These are phyloP conservation scores for Rallus limicola DNA, from an alignment of 2,113 vertebrate genomes.

Conservation along the genomic window DNA sequence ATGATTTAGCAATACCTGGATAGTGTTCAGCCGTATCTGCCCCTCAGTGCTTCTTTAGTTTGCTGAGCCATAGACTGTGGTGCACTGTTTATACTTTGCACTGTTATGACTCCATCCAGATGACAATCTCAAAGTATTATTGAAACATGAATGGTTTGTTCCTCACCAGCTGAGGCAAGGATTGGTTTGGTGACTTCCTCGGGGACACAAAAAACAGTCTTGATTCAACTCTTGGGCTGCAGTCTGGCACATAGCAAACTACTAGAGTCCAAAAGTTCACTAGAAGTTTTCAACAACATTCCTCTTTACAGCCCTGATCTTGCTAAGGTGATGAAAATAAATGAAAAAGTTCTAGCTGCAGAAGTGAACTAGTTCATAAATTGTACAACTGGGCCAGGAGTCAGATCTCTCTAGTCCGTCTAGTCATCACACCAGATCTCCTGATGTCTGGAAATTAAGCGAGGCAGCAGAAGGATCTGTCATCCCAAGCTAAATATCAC, in stretches of 20 bases:
- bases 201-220: background rate
- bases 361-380: background rate
- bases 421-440: background rate
- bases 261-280: background rate
- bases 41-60: background rate
- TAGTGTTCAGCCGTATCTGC: background rate
- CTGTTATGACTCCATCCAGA: background rate
- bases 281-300: background rate
- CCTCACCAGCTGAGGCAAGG: background rate
- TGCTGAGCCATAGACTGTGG: background rate
- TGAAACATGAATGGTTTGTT: background rate
- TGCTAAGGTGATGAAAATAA: background rate
- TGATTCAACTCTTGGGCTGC: background rate
- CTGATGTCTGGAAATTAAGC: background rate
- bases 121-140: background rate
- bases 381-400: background rate
- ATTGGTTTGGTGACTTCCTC: background rate
- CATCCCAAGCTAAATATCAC: background rate
- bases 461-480: background rate
- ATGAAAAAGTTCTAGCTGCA: background rate
- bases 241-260: background rate
- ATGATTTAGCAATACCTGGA: background rate
- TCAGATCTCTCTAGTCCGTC: background rate
- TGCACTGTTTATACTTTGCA: background rate
- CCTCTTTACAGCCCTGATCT: background rate